Evolutionary conservation across 2,888 invertebrate species (phyloP), one percentile per base, ranked within the genome.

Genomic region (Rhyacophila evoluta): DNA sequence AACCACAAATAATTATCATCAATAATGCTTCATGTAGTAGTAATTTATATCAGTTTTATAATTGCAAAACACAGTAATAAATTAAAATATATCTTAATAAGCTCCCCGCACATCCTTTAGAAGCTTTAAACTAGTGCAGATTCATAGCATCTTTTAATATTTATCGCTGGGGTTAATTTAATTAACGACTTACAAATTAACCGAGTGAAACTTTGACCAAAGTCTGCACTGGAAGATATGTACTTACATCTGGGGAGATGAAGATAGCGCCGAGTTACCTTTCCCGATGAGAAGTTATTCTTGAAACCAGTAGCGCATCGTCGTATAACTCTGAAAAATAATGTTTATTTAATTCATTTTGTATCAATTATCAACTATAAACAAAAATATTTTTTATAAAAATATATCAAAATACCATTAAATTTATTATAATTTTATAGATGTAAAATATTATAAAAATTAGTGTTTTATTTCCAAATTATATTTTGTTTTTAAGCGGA

Each of bases 121-220:
- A 29, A 28, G 28, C 25, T 41, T 27, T 37, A 19, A 41, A 41
- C 29, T 67, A 55, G 29, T 75, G 70, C 15, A 39, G 38, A 71
- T 76, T 75, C 75, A 68, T 37, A 19, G 33, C 55, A 12, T 68
- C 41, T 79, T 72, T 79, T 72, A 69, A 27, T 79, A 75, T 79
- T 75, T 73, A 79, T 76, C 38, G 41, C 39, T 33, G 19, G 73
- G 67, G 79, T 75, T 79, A 79, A 79, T 79, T 72, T 72, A 79
- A 79, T 79, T 79, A 75, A 76, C 75, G 75, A 38, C 73, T 76
- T 76, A 39, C 75, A 79, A 79, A 73, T 79, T 79, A 79, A 79
- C 73, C 75, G 75, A 55, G 71, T 72, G 72, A 79, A 76, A 75
- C 41, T 75, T 72, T 33, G 77, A 27, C 75, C 33, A 29, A 75